A percentile compares a stretch with the other conserved stretches of the same genome.
These are phyloP conservation scores for Ylistrum balloti DNA, from an alignment of 1,140 invertebrate species.

Conservation along the genomic window DNA sequence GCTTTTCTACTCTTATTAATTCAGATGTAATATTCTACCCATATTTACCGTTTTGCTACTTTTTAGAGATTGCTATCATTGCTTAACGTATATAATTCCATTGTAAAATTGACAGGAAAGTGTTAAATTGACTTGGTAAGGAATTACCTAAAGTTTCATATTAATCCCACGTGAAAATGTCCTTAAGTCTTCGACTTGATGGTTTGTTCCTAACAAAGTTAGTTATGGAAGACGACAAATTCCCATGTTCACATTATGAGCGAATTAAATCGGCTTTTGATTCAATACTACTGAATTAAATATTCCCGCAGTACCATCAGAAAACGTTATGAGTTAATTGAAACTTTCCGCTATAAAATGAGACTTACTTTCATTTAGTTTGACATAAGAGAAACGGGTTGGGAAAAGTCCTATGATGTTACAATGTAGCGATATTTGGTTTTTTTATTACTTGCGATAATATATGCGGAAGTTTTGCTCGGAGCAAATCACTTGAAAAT, in stretches of 20 bases:
- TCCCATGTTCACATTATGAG: not conserved
- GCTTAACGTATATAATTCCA: not conserved
- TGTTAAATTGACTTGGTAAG: not conserved
- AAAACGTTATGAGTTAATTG: not conserved
- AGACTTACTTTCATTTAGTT: not conserved
- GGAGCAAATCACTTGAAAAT: not conserved
- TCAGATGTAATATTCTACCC: not conserved
- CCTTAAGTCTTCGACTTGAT: not conserved
- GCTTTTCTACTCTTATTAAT: not conserved
- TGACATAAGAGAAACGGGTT: not conserved
- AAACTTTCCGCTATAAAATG: not conserved
- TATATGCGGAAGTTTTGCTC: not conserved
- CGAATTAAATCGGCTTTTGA: slow-evolving; percentile 17
- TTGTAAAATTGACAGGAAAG: slow-evolving; percentile 35
- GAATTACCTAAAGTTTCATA: not conserved
- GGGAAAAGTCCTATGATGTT: not conserved
- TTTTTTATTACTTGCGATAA: not conserved
- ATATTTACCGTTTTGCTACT: not conserved
- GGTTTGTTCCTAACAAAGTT: not conserved
- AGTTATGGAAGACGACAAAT: not conserved
- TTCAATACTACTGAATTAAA: slow-evolving; percentile 13
- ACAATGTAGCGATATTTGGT: not conserved
- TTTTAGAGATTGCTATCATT: not conserved
- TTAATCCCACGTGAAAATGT: slow-evolving; percentile 38
- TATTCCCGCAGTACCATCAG: not conserved